A percentile compares a stretch with the other conserved stretches of the same genome.
These are phyloP conservation scores for Noctua fimbriata DNA, from an alignment of 2,888 invertebrate genomes.

Conservation along the genomic window DNA sequence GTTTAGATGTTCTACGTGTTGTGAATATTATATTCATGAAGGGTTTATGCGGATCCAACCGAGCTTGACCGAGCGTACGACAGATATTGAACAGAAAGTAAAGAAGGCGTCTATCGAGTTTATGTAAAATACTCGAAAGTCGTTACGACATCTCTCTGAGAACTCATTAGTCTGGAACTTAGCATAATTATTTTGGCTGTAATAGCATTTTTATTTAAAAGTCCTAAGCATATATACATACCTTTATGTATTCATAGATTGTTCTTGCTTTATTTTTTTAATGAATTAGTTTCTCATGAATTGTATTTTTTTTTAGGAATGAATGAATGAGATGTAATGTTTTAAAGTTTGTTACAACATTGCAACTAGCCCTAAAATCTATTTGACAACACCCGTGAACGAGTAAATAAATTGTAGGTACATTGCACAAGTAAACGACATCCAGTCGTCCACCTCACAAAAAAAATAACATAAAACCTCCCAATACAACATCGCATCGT, in stretches of 20 bases:
- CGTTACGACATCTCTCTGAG: background rate
- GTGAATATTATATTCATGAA: constrained; percentile 61
- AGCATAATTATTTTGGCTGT: constrained; percentile 35
- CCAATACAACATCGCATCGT: too few relatives aligned
- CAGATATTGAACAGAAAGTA: constrained; percentile 40
- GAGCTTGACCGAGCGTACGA: constrained; percentile 36
- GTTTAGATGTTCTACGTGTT: constrained; percentile 54
- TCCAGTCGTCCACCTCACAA: background rate
- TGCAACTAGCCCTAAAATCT: background rate
- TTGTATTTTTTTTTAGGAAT: too few relatives aligned
- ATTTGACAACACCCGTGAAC: background rate
- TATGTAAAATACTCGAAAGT: constrained; percentile 16
- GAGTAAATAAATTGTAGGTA: background rate
- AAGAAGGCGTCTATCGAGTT: constrained; percentile 9
- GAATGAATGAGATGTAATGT: too few relatives aligned
- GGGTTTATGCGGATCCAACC: constrained; percentile 51
- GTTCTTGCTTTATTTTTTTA: background rate
- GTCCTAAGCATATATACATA: background rate
- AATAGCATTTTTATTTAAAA: constrained; percentile 16
- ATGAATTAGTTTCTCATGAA: background rate
- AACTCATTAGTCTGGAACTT: constrained; percentile 14
- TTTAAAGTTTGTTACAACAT: background rate
- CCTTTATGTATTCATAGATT: background rate
- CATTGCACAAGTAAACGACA: background rate
- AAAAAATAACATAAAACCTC: constrained; percentile 6